These are phyloP conservation scores for Hypanus sabinus DNA, from an alignment of 2,113 vertebrate genomes.

Conservation along the genomic window DNA sequence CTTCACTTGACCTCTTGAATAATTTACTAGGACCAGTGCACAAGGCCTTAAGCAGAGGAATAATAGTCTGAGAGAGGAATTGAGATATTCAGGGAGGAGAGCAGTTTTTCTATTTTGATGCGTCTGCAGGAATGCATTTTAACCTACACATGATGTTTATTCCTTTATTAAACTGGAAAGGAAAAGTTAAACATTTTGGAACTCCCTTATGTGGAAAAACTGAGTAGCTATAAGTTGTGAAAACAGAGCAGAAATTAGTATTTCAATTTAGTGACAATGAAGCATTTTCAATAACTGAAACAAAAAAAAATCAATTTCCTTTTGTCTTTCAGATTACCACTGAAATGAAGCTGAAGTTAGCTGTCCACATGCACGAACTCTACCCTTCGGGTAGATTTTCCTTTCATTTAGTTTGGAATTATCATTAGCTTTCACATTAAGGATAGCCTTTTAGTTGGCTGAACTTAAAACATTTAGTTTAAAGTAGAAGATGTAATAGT, in stretches of 20 bases:
- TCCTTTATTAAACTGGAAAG: not conserved
- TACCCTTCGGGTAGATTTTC: not conserved
- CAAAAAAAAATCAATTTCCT: not conserved
- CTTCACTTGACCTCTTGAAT: too few relatives aligned
- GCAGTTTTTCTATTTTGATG: not conserved
- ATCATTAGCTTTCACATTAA: not conserved
- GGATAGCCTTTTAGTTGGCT: not conserved
- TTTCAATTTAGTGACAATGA: not conserved
- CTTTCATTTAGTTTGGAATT: not conserved
- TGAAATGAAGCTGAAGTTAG: not conserved
- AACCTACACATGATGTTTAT: not conserved
- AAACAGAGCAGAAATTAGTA: not conserved
- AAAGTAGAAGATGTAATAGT: conserved; percentile 5
- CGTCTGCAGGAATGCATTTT: not conserved
- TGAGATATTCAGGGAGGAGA: too few relatives aligned
- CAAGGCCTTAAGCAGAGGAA: too few relatives aligned
- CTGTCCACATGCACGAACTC: not conserved
- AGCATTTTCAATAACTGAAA: not conserved
- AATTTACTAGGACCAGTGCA: too few relatives aligned
- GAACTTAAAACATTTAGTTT: not conserved
- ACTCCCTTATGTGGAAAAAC: not conserved
- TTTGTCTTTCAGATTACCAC: not conserved
- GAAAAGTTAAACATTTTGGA: not conserved
- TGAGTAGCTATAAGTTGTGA: not conserved
- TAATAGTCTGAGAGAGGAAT: too few relatives aligned